Conservation (phyloP, 1,140 invertebrate species). For the Orussus abietinus region DNA sequence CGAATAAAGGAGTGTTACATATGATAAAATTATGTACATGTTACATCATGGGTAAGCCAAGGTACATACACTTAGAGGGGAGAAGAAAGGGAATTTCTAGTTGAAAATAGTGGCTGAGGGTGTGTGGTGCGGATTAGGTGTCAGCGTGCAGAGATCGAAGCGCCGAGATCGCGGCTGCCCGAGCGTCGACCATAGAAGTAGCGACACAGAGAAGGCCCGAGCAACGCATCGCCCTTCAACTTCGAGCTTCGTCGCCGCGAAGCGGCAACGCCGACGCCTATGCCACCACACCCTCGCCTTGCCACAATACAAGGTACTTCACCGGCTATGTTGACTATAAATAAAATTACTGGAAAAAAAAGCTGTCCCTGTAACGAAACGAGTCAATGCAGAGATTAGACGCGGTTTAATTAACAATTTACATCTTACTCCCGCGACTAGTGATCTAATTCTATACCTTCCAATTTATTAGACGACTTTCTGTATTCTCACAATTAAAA, state of each 20-base stretch:
- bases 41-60: too few species aligned
- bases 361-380: too few species aligned
- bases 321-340: constrained; percentile 6
- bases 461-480: too few species aligned
- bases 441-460: too few species aligned
- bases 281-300: constrained; percentile 39
- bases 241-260: constrained; percentile 24
- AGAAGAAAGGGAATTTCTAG: constrained; percentile 3
- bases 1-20: constrained; percentile 7
- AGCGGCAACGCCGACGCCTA: constrained; percentile 28
- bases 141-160: constrained; percentile 39
- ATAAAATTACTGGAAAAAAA: constrained; percentile 6
- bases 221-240: constrained; percentile 29
- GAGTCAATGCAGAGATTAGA: too few species aligned
- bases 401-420: too few species aligned
- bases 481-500: too few species aligned
- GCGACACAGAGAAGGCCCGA: constrained; percentile 14
- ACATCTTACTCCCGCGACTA: too few species aligned
- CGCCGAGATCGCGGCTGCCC: constrained; percentile 26
- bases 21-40: too few species aligned
- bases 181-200: constrained; percentile 17
- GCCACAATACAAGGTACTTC: constrained; percentile 41
- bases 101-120: constrained; percentile 34
- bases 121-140: constrained; percentile 45
- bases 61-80: too few species aligned